Base-by-base conservation (phyloP, 2,113 vertebrate genomes). In the Pteronura brasiliensis region DNA sequence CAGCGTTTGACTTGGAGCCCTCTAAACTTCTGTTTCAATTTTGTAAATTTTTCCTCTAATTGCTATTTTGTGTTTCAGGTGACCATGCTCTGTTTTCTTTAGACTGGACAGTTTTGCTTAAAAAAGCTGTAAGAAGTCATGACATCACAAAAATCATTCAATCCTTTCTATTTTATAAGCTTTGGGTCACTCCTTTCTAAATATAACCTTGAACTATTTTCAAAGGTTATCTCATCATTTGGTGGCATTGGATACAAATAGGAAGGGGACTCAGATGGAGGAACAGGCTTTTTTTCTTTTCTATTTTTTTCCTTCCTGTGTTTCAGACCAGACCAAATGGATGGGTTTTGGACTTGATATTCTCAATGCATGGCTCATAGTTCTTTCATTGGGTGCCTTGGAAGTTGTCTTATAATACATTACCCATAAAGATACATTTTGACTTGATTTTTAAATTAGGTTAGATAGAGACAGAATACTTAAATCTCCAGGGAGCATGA, bases 401-500 rank as follows among this genome's bases (percentile, higher is more conserved):
- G 96, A 97, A 97, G 96, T 96, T 88, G 83, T 96, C 34, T 95
- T 71, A 69, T 94, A 96, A 97, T 97, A 90, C 0, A 90, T 96
- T 96, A 92, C 63, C 92, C 49, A 49, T 69, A 96, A 94, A 98
- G 92, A 69, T 90, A 85, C 71, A 52, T 93, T 98, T 95, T 97
- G 80, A 96, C 84, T 97, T 96, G 72, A 82, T 97, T 98, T 98
- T 97, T 96, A 97, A 98, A 98, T 98, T 95, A 97, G 95, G 81
- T 98, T 97, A 97, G 82, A 93, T 88, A 95, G 97, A 97, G 95
- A 79, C 83, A 34, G 87, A 97, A 96, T 91, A 93, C 98, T 98
- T 97, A 96, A 96, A 97, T 97, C 97, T 96, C 59, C 49, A 95
- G 90, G 97, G 97, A 98, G 81, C 59, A 79, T 97, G 98, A 96